Evolutionary conservation across 2,888 invertebrate genomes (phyloP).

Genomic region (Drosophila greeni): DNA sequence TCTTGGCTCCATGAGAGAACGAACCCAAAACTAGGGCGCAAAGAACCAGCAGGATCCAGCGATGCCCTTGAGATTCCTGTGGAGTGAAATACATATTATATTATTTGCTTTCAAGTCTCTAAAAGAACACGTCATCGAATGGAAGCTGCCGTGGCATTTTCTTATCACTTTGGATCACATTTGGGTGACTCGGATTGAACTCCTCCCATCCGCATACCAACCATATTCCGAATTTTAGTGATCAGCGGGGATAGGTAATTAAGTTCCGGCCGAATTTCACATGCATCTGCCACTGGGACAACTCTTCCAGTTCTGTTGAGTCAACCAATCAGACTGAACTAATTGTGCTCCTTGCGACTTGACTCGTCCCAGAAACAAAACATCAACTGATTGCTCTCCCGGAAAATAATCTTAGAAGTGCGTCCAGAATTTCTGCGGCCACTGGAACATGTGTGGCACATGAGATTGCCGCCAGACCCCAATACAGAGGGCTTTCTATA

Average conservation of each 20-base stretch:
- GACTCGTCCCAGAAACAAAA: slow-evolving; percentile 19
- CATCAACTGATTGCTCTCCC: slow-evolving; percentile 52
- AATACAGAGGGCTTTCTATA: slow-evolving; percentile 17
- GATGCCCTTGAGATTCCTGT: slow-evolving; percentile 8
- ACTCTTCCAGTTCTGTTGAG: slow-evolving; percentile 28
- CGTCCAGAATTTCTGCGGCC: slow-evolving; percentile 62
- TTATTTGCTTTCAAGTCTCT: slow-evolving; percentile 2
- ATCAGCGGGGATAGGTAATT: not conserved
- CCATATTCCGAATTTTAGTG: slow-evolving; percentile 14
- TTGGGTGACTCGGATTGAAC: not conserved
- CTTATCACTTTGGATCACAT: slow-evolving; percentile 48
- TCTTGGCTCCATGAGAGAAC: slow-evolving; percentile 55
- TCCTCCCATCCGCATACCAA: slow-evolving; percentile 5
- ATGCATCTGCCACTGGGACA: slow-evolving; percentile 16
- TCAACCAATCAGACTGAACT: slow-evolving; percentile 21
- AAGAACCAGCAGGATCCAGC: slow-evolving; percentile 2
- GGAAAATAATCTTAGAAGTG: slow-evolving; percentile 60
- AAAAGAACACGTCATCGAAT: slow-evolving; percentile 62
- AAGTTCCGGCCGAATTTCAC: slow-evolving; percentile 10
- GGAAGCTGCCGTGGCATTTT: slow-evolving; percentile 9
- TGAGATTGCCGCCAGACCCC: slow-evolving; percentile 44
- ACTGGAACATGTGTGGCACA: slow-evolving; percentile 65
- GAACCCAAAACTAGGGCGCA: slow-evolving; percentile 8
- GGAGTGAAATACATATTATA: not conserved
- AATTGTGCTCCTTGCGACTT: slow-evolving; percentile 27